Conservation (phyloP, 2,797 vertebrate species). For the Heteromormyrus szaboi region DNA sequence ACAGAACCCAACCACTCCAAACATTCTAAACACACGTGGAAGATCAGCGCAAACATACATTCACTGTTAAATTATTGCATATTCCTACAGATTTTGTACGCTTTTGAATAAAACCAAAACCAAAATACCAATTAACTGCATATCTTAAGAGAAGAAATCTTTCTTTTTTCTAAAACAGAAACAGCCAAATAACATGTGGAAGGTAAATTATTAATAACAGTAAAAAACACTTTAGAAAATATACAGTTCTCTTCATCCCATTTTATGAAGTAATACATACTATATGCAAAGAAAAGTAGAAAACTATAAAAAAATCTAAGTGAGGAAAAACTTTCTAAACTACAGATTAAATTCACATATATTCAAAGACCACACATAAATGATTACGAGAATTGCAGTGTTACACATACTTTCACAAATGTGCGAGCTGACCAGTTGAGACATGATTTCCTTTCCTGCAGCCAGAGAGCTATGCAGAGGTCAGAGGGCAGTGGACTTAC, state of each 20-base stretch:
- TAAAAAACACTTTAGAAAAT: neutral
- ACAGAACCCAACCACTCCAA: neutral
- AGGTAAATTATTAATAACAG: neutral
- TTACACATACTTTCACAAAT: neutral
- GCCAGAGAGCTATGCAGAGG: neutral
- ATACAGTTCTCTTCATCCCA: neutral
- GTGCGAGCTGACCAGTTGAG: neutral
- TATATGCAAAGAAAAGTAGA: neutral
- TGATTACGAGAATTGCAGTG: neutral
- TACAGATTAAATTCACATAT: neutral
- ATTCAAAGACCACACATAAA: neutral
- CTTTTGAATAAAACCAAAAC: neutral
- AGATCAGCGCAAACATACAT: neutral
- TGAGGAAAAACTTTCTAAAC: neutral
- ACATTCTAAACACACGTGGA: neutral
- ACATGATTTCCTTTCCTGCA: neutral
- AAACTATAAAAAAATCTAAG: neutral
- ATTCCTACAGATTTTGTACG: neutral
- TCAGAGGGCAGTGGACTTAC: slow-evolving; percentile 27
- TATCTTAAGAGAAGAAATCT: neutral
- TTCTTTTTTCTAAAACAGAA: neutral
- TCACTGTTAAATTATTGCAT: neutral
- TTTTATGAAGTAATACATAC: neutral
- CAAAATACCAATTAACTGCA: neutral
- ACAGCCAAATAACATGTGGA: neutral